Evolutionary conservation across 2,888 invertebrate genomes (phyloP).

Genomic region (Morpho achilles): DNA sequence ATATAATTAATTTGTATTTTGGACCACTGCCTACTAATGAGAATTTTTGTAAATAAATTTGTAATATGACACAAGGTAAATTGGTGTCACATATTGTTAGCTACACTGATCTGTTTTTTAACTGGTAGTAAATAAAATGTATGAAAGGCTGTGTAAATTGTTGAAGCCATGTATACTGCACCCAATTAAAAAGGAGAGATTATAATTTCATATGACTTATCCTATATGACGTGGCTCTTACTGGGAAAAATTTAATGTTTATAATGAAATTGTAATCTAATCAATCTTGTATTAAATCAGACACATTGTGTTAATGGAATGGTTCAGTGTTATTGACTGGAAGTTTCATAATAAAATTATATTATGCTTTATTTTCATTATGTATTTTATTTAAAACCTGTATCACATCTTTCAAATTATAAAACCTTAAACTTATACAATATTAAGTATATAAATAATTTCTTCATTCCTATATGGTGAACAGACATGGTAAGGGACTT

Average conservation of each 20-base stretch:
- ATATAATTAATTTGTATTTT: conserved; percentile 2
- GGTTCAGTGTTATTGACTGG: conserved; percentile 77
- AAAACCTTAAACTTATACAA: too few relatives aligned
- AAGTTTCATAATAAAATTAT: conserved; percentile 78
- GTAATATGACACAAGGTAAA: conserved; percentile 36
- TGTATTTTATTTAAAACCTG: conserved; percentile 57
- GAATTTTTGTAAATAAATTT: conserved; percentile 71
- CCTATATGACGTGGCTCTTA: not conserved
- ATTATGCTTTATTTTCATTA: conserved; percentile 77
- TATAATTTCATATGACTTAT: conserved; percentile 16
- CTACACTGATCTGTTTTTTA: conserved; percentile 75
- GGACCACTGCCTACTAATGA: conserved; percentile 59
- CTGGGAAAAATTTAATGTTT: not conserved
- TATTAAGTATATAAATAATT: too few relatives aligned
- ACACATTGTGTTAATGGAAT: conserved; percentile 68
- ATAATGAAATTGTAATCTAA: conserved; percentile 20
- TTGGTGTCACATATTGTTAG: conserved; percentile 55
- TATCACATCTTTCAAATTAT: not conserved
- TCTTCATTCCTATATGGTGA: too few relatives aligned
- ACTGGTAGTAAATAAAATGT: conserved; percentile 72
- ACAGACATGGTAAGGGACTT: too few relatives aligned
- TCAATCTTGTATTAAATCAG: conserved; percentile 66
- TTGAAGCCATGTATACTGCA: conserved; percentile 63
- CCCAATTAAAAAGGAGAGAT: conserved; percentile 47
- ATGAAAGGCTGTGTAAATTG: conserved; percentile 76